Base-by-base conservation (phyloP, 2,888 invertebrate genomes). In the Hemistola chrysoprasaria region DNA sequence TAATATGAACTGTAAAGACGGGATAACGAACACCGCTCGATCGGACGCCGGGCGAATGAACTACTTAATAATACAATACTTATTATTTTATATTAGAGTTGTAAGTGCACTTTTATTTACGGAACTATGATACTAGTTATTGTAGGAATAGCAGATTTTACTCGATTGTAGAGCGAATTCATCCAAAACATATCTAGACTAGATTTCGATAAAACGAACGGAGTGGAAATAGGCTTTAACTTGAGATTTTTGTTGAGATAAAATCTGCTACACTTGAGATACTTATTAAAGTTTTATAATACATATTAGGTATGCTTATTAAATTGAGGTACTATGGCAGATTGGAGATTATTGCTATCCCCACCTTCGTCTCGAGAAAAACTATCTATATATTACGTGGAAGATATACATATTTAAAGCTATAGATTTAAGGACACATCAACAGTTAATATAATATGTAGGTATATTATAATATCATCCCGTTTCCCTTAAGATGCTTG, bases 21-120 rank as follows among this genome's bases (percentile, higher is more conserved):
- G 75, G 73, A 64, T 72, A 85, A 83, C 85, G 76, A 72, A 23
- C 40, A 56, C 67, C 68, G 74, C 83, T 82, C 84, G 83, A 74
- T 67, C 71, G 66, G 70, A 69, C 72, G 63, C 56, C 57, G 9
- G 40, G 47, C 65, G 63, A 58, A 65, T 69, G 62, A 65, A 70
- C 71, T 75, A 81, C 78, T 74, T 75, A 78, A 61, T 72, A 3
- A 16, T 44, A 36, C 31, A 74, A 80, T 72, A 81, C 81, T 83
- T 81, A 76, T 83, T 77, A 74, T 78, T 79, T 73, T 75, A 71
- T 65, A 72, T 68, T 70, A 74, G 75, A 72, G 65, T 71, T 66
- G 74, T 88, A 88, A 88, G 88, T 87, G 88, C 88, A 88, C 88
- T 88, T 88, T 78, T 75, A 81, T 62, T 80, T 84, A 84, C 61